Evolutionary conservation across 1,140 invertebrate species (phyloP), one percentile per base, ranked within the genome.

Genomic region (Bombus picipes): DNA sequence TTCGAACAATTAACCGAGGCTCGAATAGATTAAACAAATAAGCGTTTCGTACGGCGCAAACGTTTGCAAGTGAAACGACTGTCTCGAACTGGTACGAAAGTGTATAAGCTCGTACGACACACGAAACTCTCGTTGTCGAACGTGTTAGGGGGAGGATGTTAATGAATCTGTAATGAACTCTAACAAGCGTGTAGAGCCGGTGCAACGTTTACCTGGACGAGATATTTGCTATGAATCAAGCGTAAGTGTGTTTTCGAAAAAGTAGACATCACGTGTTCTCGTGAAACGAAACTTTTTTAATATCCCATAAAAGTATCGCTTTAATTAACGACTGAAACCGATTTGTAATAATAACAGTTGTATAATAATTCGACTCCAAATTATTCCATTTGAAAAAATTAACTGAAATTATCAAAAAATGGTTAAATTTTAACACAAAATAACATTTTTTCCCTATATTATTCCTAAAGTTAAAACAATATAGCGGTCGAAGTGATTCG

Each of bases 81-180:
- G 82, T 87, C 88, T 87, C 88, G 62, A 78, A 85, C 77, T 90
- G 85, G 85, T 85, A 89, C 89, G 68, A 57, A 65, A 68, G 66
- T 74, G 65, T 41, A 66, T 68, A 32, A 73, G 59, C 66, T 78
- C n/a, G 66, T 37, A 73, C 57, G 65, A 72, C 43, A 62, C 57
- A 66, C 70, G 84, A 70, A 87, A 78, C 77, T 79, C 53, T 78
- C 37, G 83, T 90, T 81, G 41, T 39, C 83, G 72, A 81, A 82
- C 85, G 72, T 68, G 87, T 94, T 94, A 94, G 93, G 92, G 81
- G 85, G 57, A 76, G 81, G 76, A 82, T 73, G 93, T 92, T 94
- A 94, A 94, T 93, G 88, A 78, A 75, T 75, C 86, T 66, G 83
- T 68, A 68, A 68, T 18, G 66, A 68, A 22, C 39, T 79, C 88